Base-by-base conservation (phyloP, 2,797 vertebrate species). In the Malacoraja senta region DNA sequence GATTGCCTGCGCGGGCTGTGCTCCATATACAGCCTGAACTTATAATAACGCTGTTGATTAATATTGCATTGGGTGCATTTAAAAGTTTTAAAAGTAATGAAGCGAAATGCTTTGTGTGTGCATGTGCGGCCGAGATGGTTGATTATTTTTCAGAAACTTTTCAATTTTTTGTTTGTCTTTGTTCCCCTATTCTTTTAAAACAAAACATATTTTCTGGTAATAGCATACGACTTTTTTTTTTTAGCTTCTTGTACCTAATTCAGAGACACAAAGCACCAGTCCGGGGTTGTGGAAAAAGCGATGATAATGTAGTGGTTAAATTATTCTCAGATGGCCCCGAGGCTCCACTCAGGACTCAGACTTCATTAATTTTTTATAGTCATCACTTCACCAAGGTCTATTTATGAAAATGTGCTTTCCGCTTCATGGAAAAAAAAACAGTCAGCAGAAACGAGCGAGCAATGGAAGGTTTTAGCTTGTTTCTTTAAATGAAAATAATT, bases 361-460 rank as follows among this genome's bases (percentile, higher is more conserved):
- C 97, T 96, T 98, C 98, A 98, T 98, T 98, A 98, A 98, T 98
- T 95, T 98, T 98, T 98, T 96, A 98, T 98, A 94, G 94, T 94
- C 97, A 96, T 97, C 96, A 97, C 97, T 97, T 96, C 97, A 97
- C 97, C 98, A 98, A 98, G 97, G 97, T 98, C 97, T 98, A 98
- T 98, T 98, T 98, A 98, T 98, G 98, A 98, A 98, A 98, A 98
- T 98, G 97, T 95, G 97, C 96, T 97, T 97, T 97, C 97, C 95
- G 96, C 97, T 97, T 96, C 97, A 94, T 95, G 96, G 97, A 97
- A 97, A 97, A 97, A 96, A 97, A 96, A 97, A 96, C 95, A 96
- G 95, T 95, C 95, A 94, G 95, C 95, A 95, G 94, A 96, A 95
- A 94, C 96, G 95, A 95, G 95, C 94, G 93, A 95, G 94, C 94